Evolutionary conservation across 1,140 invertebrate genomes (phyloP).

Genomic region (Scaptodrosophila lebanonensis): DNA sequence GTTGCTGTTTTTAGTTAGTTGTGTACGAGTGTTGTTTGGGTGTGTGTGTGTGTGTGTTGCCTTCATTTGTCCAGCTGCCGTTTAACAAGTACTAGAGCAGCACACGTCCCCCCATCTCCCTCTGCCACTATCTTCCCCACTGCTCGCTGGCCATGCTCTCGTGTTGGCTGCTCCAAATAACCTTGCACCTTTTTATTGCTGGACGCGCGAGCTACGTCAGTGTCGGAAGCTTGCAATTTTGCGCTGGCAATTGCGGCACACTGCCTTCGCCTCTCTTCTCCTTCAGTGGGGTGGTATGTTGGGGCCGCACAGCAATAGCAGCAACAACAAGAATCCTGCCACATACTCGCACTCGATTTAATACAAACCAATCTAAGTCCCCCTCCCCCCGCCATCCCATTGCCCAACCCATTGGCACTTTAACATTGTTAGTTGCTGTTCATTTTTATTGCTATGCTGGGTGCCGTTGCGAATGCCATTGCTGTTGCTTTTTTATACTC

Average conservation of each 20-base stretch:
- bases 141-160: slow-evolving; percentile 8
- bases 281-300: too few species aligned
- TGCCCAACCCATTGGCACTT: slow-evolving; percentile 8
- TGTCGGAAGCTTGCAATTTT: slow-evolving; percentile 68
- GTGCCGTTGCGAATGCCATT: too few species aligned
- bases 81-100: slow-evolving; percentile 59
- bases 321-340: too few species aligned
- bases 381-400: neutral
- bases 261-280: slow-evolving; percentile 8
- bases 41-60: slow-evolving; percentile 35
- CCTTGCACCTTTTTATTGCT: slow-evolving; percentile 72
- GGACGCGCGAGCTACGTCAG: slow-evolving; percentile 20
- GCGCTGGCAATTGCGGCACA: slow-evolving; percentile 22
- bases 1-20: slow-evolving; percentile 10
- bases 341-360: too few species aligned
- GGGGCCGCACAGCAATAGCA: too few species aligned
- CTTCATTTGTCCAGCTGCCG: slow-evolving; percentile 72
- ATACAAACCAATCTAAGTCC: too few species aligned
- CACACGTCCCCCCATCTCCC: too few species aligned
- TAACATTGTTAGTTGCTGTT: slow-evolving; percentile 51
- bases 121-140: too few species aligned
- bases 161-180: slow-evolving; percentile 67
- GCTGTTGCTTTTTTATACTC: too few species aligned
- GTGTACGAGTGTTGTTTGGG: slow-evolving; percentile 16
- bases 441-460: slow-evolving; percentile 53